Evolutionary conservation across 2,113 vertebrate species (phyloP).

Genomic region (Cnemophilus loriae): DNA sequence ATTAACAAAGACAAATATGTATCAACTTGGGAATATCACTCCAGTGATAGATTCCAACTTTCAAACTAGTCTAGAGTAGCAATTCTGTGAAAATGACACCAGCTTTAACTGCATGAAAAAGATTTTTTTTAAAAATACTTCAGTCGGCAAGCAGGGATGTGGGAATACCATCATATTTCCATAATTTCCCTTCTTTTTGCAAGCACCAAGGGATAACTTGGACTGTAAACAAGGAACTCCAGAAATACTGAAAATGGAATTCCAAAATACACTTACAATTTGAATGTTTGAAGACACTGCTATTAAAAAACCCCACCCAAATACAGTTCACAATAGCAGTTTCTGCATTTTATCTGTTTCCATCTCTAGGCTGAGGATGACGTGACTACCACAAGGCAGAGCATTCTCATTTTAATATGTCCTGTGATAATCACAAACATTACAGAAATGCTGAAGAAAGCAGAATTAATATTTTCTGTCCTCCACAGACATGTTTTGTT

Average conservation of each 20-base stretch:
- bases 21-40: background rate
- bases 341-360: background rate
- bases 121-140: background rate
- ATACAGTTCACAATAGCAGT: background rate
- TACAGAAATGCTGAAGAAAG: background rate
- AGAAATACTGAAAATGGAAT: background rate
- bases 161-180: background rate
- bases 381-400: background rate
- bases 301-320: background rate
- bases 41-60: background rate
- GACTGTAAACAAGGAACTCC: background rate
- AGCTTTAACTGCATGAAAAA: background rate
- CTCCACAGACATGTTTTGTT: accelerated
- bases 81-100: background rate
- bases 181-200: background rate
- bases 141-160: background rate
- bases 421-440: background rate
- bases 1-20: background rate
- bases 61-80: background rate
- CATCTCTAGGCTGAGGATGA: background rate
- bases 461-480: background rate
- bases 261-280: background rate
- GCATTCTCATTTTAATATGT: background rate
- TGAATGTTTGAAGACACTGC: background rate
- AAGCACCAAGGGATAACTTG: background rate